A percentile compares a stretch with the other conserved stretches of the same genome.
Conservation (phyloP, 1,140 invertebrate genomes). For the Neodiprion pinetum region DNA sequence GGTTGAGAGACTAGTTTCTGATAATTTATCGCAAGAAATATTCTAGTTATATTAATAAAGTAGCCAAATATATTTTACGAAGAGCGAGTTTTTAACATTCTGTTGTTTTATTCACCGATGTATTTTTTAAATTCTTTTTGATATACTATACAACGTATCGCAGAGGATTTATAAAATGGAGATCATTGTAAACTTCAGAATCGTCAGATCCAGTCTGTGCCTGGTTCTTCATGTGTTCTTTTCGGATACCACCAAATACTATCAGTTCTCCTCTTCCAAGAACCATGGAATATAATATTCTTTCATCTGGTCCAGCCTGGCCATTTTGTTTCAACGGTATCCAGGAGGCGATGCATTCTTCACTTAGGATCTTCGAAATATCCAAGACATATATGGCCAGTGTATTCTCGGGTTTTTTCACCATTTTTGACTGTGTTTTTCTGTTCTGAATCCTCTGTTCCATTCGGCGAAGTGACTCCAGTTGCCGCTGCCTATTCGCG, state of each 20-base stretch:
- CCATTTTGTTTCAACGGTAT: conserved; percentile 70
- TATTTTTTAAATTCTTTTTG: not conserved
- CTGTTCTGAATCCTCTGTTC: conserved; percentile 63
- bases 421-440: conserved; percentile 37
- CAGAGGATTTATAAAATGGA: conserved; percentile 80
- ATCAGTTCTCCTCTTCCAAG: conserved; percentile 90
- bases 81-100: too few species aligned
- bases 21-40: too few species aligned
- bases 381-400: conserved; percentile 88
- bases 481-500: conserved; percentile 66
- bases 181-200: conserved; percentile 76
- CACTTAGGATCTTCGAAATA: conserved; percentile 74
- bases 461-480: conserved; percentile 68
- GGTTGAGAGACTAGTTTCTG: too few species aligned
- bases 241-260: conserved; percentile 92
- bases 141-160: conserved; percentile 72
- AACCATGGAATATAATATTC: conserved; percentile 89
- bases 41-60: too few species aligned
- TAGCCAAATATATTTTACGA: too few species aligned
- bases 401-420: conserved; percentile 62
- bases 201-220: conserved; percentile 55
- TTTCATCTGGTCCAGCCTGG: conserved; percentile 81
- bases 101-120: too few species aligned
- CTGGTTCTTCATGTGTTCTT: conserved; percentile 64
- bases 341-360: conserved; percentile 77